A percentile compares a stretch with the other conserved stretches of the same genome.
These are phyloP conservation scores for Stegophylla sp. DNA, from an alignment of 2,888 invertebrate genomes.

Conservation along the genomic window DNA sequence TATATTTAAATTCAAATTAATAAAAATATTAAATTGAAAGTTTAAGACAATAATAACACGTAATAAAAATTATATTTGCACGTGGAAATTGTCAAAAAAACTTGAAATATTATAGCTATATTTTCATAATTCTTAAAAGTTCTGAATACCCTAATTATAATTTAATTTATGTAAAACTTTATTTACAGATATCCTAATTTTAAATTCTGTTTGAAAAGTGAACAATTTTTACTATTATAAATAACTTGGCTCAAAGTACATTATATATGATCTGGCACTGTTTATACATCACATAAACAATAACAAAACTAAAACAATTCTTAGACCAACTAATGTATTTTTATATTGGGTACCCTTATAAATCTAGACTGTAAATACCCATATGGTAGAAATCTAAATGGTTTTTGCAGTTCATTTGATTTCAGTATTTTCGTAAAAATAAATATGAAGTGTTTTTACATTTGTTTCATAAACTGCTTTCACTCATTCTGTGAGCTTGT, in stretches of 20 bases:
- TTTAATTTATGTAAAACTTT: not conserved
- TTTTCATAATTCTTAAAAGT: not conserved
- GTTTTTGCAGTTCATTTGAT: too few species aligned
- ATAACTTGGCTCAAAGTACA: not conserved
- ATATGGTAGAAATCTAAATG: too few species aligned
- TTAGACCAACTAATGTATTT: too few species aligned
- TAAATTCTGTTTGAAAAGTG: not conserved
- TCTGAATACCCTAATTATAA: too few species aligned
- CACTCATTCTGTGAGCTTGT: too few species aligned
- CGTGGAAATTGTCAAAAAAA: slow-evolving; percentile 11
- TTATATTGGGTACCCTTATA: too few species aligned
- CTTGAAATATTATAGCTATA: not conserved
- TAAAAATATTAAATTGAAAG: not conserved
- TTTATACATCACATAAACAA: slow-evolving; percentile 10
- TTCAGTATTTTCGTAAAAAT: too few species aligned
- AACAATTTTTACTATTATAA: not conserved
- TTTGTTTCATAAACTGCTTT: too few species aligned
- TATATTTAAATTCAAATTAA: not conserved
- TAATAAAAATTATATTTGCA: slow-evolving; percentile 12
- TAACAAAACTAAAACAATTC: not conserved
- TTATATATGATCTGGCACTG: not conserved
- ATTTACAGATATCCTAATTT: not conserved
- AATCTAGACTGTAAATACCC: too few species aligned
- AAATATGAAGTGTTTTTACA: too few species aligned
- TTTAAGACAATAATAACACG: slow-evolving; percentile 2